These are phyloP conservation scores for Alectoris magna DNA, from an alignment of 2,797 vertebrate species.

Conservation along the genomic window DNA sequence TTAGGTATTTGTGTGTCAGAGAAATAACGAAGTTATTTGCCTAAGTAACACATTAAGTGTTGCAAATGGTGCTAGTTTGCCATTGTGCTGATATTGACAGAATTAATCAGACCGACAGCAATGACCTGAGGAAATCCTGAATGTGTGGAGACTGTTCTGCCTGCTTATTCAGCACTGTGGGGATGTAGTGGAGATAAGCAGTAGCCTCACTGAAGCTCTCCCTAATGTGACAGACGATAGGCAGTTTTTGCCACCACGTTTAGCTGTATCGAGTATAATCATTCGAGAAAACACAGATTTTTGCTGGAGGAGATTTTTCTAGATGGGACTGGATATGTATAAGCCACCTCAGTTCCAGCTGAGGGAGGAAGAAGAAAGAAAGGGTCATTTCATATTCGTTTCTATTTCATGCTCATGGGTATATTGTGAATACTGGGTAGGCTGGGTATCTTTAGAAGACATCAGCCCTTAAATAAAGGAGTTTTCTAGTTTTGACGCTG, in stretches of 20 bases:
- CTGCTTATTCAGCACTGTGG: not conserved
- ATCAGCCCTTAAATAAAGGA: not conserved
- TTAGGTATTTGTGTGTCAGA: not conserved
- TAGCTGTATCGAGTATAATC: not conserved
- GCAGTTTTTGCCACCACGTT: not conserved
- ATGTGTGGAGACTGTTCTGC: fast-evolving
- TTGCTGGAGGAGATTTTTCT: not conserved
- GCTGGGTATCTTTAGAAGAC: not conserved
- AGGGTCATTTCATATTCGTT: not conserved
- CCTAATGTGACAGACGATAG: not conserved
- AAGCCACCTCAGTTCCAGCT: not conserved
- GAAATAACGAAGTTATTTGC: not conserved
- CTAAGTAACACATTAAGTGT: not conserved
- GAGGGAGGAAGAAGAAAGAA: not conserved
- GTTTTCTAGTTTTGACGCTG: not conserved
- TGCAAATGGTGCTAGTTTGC: not conserved
- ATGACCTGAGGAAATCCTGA: not conserved
- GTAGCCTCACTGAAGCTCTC: not conserved
- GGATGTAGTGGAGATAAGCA: fast-evolving
- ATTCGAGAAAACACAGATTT: not conserved
- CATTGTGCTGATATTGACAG: fast-evolving
- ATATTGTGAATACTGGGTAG: not conserved
- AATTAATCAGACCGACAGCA: not conserved
- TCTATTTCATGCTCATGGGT: not conserved
- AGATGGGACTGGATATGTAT: not conserved